phyloP scores from a whole-genome alignment of 2,888 invertebrate genomes.

The Chydorus sphaericus region DNA sequence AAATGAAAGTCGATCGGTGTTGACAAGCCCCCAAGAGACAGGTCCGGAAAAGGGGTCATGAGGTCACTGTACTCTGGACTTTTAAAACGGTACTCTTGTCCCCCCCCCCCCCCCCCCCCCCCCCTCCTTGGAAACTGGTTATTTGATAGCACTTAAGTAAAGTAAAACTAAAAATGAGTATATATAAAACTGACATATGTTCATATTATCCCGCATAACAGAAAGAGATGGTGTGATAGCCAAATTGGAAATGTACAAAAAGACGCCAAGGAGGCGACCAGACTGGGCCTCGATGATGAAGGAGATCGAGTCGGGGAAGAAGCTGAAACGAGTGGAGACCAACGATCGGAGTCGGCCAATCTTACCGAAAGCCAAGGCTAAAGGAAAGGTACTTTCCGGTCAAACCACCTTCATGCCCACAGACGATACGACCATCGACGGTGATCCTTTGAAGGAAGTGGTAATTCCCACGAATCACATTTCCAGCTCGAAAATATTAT shows the following conservation, averaged over 20 bases:
- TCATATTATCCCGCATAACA: neutral
- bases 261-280: conserved; percentile 62
- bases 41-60: too few species aligned
- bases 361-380: conserved; percentile 30
- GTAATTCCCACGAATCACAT: neutral
- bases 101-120: too few species aligned
- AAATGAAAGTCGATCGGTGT: too few species aligned
- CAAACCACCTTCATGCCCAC: neutral
- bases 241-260: conserved; percentile 52
- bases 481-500: neutral
- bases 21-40: too few species aligned
- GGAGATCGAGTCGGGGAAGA: conserved; percentile 68
- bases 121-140: too few species aligned
- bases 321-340: conserved; percentile 64
- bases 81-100: too few species aligned
- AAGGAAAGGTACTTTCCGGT: conserved; percentile 34
- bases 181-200: neutral
- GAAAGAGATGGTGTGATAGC: conserved; percentile 34
- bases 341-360: conserved; percentile 56
- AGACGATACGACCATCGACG: neutral
- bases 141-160: too few species aligned
- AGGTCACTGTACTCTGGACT: too few species aligned
- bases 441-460: neutral
- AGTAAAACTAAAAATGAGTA: too few species aligned
- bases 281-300: conserved; percentile 85